A percentile compares a stretch with the other conserved stretches of the same genome.
These are phyloP conservation scores for Criorhina ranunculi DNA, from an alignment of 2,888 invertebrate species.

Conservation along the genomic window DNA sequence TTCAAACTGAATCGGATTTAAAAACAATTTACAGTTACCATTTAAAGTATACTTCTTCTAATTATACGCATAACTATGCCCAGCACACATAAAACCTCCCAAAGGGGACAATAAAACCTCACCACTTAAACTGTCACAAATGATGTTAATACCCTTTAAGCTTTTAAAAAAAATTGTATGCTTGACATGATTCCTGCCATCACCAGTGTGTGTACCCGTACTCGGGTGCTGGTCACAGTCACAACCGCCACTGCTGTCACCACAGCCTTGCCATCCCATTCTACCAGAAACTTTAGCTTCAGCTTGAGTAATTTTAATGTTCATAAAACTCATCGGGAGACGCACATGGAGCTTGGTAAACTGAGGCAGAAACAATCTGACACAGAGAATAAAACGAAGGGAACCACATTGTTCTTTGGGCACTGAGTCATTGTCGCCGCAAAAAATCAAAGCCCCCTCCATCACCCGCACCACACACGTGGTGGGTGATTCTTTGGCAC, in stretches of 20 bases:
- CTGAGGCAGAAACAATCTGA: constrained; percentile 40
- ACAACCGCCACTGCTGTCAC: background rate
- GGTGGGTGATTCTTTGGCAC: background rate
- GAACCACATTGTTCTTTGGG: constrained; percentile 36
- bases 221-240: background rate
- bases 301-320: constrained; percentile 50
- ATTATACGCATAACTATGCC: too few species aligned
- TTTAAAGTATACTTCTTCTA: too few species aligned
- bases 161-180: background rate
- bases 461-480: background rate
- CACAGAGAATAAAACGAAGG: constrained; percentile 20
- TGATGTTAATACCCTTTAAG: constrained; percentile 38
- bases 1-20: too few species aligned
- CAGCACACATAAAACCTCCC: too few species aligned
- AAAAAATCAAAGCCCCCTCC: constrained; percentile 25
- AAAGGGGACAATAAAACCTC: background rate
- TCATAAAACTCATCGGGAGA: constrained; percentile 52
- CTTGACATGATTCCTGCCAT: too few species aligned
- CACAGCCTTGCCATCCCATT: background rate
- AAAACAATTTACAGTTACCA: too few species aligned
- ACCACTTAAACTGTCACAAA: constrained; percentile 40
- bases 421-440: constrained; percentile 34
- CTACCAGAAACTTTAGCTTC: constrained; percentile 38
- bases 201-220: too few species aligned
- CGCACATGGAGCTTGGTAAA: constrained; percentile 30